phyloP scores from a whole-genome alignment of 1,140 invertebrate species.

The Euwallacea similis region DNA sequence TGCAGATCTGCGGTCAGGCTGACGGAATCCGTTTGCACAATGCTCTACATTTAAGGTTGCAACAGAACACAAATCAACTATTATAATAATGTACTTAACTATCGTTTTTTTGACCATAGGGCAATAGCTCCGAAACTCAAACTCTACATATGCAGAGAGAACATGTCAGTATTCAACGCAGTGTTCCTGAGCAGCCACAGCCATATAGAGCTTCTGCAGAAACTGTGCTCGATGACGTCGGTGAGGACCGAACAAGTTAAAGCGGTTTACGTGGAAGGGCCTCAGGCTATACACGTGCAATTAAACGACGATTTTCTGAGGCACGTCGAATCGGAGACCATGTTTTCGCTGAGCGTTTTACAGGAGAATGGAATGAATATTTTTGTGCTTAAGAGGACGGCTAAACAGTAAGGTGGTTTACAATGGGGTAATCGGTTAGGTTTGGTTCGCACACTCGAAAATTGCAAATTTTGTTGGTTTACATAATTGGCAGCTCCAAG shows the following conservation, averaged over 20 bases:
- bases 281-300: constrained; percentile 72
- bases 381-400: constrained; percentile 44
- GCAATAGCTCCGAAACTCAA: constrained; percentile 75
- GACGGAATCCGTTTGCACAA: constrained; percentile 91
- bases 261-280: constrained; percentile 69
- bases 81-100: no score
- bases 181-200: constrained; percentile 72
- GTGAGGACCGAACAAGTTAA: constrained; percentile 62
- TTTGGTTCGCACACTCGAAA: no score
- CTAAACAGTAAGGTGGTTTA: background rate
- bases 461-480: no score
- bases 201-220: constrained; percentile 67
- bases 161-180: constrained; percentile 72
- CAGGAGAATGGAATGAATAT: constrained; percentile 53
- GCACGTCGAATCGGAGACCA: constrained; percentile 67
- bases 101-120: constrained; percentile 53
- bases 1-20: constrained; percentile 90
- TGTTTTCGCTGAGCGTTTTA: constrained; percentile 63
- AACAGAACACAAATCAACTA: no score
- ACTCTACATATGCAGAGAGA: constrained; percentile 75
- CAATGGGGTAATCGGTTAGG: no score
- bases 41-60: constrained; percentile 74
- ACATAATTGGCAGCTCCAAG: no score
- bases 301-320: constrained; percentile 74
- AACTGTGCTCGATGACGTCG: constrained; percentile 65